A percentile compares a stretch with the other conserved stretches of the same genome.
Evolutionary conservation across 35 echinoderm and acorn worm species (phyloP).

Genomic region (Lytechinus variegatus): DNA sequence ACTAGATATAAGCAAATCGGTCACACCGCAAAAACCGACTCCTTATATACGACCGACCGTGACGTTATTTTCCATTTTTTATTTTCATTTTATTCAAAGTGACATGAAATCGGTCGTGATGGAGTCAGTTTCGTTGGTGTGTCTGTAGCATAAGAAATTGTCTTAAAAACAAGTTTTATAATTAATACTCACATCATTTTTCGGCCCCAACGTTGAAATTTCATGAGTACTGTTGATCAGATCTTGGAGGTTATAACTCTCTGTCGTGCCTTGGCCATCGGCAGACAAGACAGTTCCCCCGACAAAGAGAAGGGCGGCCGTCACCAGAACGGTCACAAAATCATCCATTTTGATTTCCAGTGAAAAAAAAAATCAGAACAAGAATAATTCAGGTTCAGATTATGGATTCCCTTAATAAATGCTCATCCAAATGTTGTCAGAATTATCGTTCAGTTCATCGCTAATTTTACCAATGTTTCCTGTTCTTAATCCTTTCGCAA

Average conservation of each 20-base stretch:
- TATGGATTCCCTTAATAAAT: no score
- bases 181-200: background rate
- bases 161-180: background rate
- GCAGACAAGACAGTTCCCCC: background rate
- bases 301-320: background rate
- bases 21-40: no score
- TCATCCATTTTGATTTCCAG: background rate
- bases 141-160: no score
- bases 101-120: no score
- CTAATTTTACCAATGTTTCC: background rate
- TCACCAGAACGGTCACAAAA: background rate
- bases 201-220: background rate
- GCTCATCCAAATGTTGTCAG: no score
- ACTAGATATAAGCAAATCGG: no score
- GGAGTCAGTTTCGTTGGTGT: no score
- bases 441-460: background rate
- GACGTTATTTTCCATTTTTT: no score
- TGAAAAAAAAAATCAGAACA: no score
- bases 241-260: background rate
- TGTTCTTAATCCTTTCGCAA: background rate
- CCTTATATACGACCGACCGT: no score
- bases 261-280: background rate
- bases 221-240: background rate
- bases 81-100: no score
- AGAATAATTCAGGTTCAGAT: no score